Evolutionary conservation across 23 tunicate species (phyloP).

Genomic region (Phallusia fumigata): DNA sequence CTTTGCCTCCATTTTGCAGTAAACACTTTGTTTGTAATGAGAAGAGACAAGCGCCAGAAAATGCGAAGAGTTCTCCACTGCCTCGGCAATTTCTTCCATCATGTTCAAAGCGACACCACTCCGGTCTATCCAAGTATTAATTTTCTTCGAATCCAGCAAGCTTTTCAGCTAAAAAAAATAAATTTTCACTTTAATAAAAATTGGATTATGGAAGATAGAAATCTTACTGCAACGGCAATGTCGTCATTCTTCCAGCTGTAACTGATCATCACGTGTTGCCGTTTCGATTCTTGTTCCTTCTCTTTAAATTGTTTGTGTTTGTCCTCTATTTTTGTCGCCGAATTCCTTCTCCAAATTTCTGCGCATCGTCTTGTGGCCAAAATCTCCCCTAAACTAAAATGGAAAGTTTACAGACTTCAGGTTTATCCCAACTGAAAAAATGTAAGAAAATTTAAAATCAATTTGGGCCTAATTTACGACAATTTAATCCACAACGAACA

Average conservation of each 20-base stretch:
- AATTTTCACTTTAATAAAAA: too few species aligned
- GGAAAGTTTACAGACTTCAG: too few species aligned
- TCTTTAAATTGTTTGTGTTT: not conserved
- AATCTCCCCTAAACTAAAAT: too few species aligned
- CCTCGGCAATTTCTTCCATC: not conserved
- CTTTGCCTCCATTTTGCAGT: slow-evolving; percentile 5
- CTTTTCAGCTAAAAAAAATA: not conserved
- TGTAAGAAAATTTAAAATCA: too few species aligned
- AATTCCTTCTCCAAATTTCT: not conserved
- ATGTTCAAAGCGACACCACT: not conserved
- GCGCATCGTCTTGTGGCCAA: not conserved
- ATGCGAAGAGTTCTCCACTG: not conserved
- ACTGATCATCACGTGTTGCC: not conserved
- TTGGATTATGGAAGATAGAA: too few species aligned
- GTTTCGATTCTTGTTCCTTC: not conserved
- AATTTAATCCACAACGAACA: too few species aligned
- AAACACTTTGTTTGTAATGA: not conserved
- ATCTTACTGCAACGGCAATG: not conserved
- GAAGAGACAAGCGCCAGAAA: not conserved
- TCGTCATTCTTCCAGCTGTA: not conserved
- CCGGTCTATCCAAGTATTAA: not conserved
- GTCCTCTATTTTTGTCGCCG: not conserved
- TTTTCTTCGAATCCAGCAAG: not conserved
- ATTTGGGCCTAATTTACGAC: too few species aligned
- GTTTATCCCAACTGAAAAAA: too few species aligned